Conservation (phyloP, 2,113 vertebrate genomes). For the Chaetorhynchus papuensis region DNA sequence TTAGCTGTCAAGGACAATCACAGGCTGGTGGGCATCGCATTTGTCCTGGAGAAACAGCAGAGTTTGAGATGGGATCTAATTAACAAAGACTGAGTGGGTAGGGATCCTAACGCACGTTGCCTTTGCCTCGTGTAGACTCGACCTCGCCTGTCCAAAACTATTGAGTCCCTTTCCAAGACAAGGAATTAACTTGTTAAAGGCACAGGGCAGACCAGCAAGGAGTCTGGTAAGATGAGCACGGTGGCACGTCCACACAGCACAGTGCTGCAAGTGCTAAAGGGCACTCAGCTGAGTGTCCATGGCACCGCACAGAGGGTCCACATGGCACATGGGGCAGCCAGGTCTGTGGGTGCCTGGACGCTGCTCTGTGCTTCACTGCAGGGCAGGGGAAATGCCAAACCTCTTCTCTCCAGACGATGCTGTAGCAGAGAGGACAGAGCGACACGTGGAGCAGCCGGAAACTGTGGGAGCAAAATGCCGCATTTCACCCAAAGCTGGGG, state of each 20-base stretch:
- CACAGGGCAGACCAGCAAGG: not conserved
- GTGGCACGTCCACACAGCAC: not conserved
- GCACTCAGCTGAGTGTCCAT: fast-evolving
- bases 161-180: not conserved
- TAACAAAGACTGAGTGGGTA: not conserved
- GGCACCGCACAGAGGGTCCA: not conserved
- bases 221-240: not conserved
- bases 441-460: not conserved
- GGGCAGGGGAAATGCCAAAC: not conserved
- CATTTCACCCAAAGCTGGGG: not conserved
- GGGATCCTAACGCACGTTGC: not conserved
- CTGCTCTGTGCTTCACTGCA: fast-evolving
- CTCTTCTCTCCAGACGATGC: not conserved
- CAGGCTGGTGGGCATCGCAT: not conserved
- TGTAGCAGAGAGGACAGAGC: not conserved
- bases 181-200: not conserved
- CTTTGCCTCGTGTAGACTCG: not conserved
- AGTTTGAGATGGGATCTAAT: not conserved
- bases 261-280: not conserved
- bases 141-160: not conserved
- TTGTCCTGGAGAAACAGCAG: not conserved
- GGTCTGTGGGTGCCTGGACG: not conserved
- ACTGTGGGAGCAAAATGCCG: not conserved
- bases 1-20: not conserved
- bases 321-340: not conserved